These are phyloP conservation scores for Schizotus pectinicornis DNA, from an alignment of 2,888 invertebrate genomes.

Conservation along the genomic window DNA sequence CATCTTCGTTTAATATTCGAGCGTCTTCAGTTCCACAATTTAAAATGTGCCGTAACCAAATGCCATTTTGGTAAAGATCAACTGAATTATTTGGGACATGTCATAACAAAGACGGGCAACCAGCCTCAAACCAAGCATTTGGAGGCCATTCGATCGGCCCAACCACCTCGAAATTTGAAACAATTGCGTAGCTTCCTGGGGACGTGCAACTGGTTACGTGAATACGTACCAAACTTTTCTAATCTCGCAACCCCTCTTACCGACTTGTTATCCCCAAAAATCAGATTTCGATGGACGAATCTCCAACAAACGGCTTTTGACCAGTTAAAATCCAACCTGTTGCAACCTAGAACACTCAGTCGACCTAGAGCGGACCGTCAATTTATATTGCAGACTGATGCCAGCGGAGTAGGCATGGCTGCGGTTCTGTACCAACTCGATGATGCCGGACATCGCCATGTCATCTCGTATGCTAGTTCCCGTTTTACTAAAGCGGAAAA, in stretches of 20 bases:
- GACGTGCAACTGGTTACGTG: slow-evolving; percentile 34
- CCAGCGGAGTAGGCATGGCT: slow-evolving; percentile 28
- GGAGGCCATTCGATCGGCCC: slow-evolving; percentile 6
- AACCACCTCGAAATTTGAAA: slow-evolving; percentile 13
- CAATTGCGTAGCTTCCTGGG: slow-evolving; percentile 35
- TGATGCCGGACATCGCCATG: background rate
- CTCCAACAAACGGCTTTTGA: slow-evolving; percentile 16
- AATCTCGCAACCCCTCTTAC: slow-evolving; percentile 33
- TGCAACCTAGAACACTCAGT: slow-evolving; percentile 23
- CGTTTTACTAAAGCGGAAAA: slow-evolving; percentile 9
- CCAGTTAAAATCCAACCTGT: slow-evolving; percentile 11
- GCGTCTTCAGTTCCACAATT: slow-evolving; percentile 26
- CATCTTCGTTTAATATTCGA: slow-evolving; percentile 33
- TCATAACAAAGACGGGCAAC: slow-evolving; percentile 22
- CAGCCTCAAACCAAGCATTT: slow-evolving; percentile 23
- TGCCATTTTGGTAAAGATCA: slow-evolving; percentile 24
- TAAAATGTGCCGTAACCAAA: slow-evolving; percentile 22
- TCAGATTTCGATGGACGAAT: slow-evolving; percentile 23
- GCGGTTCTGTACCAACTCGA: slow-evolving; percentile 36
- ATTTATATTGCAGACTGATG: slow-evolving; percentile 33
- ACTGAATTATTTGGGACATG: slow-evolving; percentile 27
- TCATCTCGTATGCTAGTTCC: slow-evolving; percentile 34
- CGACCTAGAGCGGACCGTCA: slow-evolving; percentile 26
- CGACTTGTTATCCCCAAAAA: slow-evolving; percentile 21
- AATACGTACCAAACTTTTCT: slow-evolving; percentile 37